Base-by-base conservation (phyloP, 2,797 vertebrate genomes). In the Aselliscus stoliczkanus region DNA sequence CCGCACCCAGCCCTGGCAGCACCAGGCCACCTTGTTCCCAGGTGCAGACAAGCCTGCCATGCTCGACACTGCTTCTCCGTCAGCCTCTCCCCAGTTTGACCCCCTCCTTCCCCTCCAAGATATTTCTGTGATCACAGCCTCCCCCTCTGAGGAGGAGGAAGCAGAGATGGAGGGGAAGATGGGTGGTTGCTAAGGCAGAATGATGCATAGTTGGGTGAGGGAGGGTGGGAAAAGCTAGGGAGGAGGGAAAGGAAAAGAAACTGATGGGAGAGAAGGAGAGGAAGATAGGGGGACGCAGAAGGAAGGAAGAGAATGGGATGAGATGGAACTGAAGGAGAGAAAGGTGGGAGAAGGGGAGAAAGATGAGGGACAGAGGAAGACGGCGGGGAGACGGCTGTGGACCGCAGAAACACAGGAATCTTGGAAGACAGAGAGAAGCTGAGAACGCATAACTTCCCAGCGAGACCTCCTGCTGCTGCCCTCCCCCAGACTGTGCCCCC, bases 61-160 rank as follows among this genome's bases (percentile, higher is more conserved):
- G 56, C 86, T 85, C 29, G 0, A 82, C 73, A 47, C 84, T 7
- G 42, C 54, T 64, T 13, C 92, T n/a, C 79, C 6, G 7, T 21
- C 80, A 90, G 58, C 34, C 58, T 75, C 65, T 76, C 83, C 95
- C 83, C 9, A 3, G 52, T 65, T 64, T 56, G 5, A 58, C 69
- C 96, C 67, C 80, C 52, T 65, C 83, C 94, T 79, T 91, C 81
- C 17, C 89, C 90, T 65, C 44, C 0, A 39, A 92, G 95, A 89
- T 97, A 95, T 93, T 96, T 96, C 90, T 95, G 93, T 86, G 95
- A 95, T 75, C 75, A 34, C 87, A 69, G 86, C 88, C 90, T 84
- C 92, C 93, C 72, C 84, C 27, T 56, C 52, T 12, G 54, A 27
- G 39, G 93, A 80, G 89, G 94, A 86, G 92, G 70, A 44, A 47